Base-by-base conservation (phyloP, 1,140 invertebrate genomes). In the Bombyx mandarina region DNA sequence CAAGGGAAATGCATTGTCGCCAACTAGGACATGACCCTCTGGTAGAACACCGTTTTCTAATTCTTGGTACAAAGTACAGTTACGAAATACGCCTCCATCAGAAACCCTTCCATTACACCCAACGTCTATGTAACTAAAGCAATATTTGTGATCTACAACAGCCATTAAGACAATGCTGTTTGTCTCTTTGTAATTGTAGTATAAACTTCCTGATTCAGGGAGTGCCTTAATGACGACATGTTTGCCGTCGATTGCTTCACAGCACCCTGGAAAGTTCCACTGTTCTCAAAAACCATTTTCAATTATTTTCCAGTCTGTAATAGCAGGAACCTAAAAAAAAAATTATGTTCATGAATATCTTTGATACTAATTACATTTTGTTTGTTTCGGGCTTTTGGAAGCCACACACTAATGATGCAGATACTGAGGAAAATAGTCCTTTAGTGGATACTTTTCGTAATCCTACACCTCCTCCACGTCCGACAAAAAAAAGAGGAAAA, bases 1-100 rank as follows among this genome's bases (percentile, higher is more conserved):
- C 43, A 62, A 47, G 44, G 52, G 46, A 52, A 62, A 62, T 43
- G 61, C 56, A 51, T 48, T 55, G 50, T 62, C 61, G 6, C 52
- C 56, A 3, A 62, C n/a, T 52, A 62, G 55, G 12, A 18, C 12
- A 18, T 18, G 1, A 18, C 12, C 12, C 12, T 18, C 12, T 18
- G 12, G 12, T 18, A 18, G 12, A 18, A 18, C 12, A 18, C 12
- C 12, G 12, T 18, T 18, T 18, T 18, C 12, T 18, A 18, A 18
- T 18, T 18, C 12, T 18, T 18, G 12, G 12, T 18, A 18, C 12
- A 18, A 18, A 18, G 0, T 18, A 18, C 12, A 18, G 12, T 18
- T 18, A 18, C 12, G 12, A 18, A 18, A 18, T 18, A 18, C 12
- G 12, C 12, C 12, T 18, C 12, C 12, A 18, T 18, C 12, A 18